These are phyloP conservation scores for Rhagoletis pomonella DNA, from an alignment of 1,140 invertebrate species.

Conservation along the genomic window DNA sequence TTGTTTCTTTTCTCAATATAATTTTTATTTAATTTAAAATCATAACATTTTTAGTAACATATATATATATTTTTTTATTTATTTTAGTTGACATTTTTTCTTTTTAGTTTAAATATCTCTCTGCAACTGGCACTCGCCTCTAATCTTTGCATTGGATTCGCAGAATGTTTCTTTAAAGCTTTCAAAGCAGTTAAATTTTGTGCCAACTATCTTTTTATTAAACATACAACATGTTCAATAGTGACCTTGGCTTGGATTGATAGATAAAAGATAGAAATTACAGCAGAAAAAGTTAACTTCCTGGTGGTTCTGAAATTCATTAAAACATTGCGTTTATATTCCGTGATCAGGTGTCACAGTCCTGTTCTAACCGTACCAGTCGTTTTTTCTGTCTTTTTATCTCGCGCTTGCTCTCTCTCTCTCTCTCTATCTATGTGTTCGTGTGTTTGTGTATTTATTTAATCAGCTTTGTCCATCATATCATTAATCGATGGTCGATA, in stretches of 20 bases:
- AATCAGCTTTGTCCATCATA: constrained; percentile 25
- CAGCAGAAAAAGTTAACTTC: too few relatives aligned
- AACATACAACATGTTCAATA: background rate
- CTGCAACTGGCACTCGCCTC: too few relatives aligned
- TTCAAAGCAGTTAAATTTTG: too few relatives aligned
- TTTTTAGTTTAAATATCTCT: too few relatives aligned
- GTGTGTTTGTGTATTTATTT: constrained; percentile 2
- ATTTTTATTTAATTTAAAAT: too few relatives aligned
- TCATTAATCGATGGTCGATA: constrained; percentile 25
- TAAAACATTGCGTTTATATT: background rate
- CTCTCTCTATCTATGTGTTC: constrained; percentile 18
- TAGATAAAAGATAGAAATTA: too few relatives aligned
- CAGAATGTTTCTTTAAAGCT: too few relatives aligned
- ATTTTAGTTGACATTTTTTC: too few relatives aligned
- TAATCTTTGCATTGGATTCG: too few relatives aligned
- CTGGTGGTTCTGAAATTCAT: background rate
- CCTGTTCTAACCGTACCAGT: background rate
- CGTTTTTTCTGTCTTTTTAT: background rate
- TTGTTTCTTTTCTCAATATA: too few relatives aligned
- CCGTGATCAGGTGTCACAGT: background rate
- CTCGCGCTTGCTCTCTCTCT: background rate
- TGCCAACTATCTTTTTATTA: background rate
- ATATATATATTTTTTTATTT: too few relatives aligned
- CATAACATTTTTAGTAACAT: too few relatives aligned
- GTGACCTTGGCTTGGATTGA: background rate